Evolutionary conservation across 2,888 invertebrate species (phyloP).

Genomic region (Bombylius discolor): DNA sequence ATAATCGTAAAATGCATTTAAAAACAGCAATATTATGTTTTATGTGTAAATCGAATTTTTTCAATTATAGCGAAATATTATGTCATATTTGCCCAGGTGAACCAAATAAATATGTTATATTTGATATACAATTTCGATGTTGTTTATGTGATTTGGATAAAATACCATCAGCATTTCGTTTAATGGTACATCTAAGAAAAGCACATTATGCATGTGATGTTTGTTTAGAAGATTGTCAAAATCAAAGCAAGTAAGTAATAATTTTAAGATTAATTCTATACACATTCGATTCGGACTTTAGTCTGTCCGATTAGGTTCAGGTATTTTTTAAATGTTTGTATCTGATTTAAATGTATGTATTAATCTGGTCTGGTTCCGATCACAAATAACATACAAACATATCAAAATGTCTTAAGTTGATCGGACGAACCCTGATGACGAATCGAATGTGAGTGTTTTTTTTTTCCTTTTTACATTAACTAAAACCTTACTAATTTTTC

Average conservation of each 20-base stretch:
- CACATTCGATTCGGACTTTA: background rate
- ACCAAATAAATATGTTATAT: conserved; percentile 34
- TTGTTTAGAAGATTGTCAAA: conserved; percentile 67
- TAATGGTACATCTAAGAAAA: conserved; percentile 79
- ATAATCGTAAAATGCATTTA: conserved; percentile 76
- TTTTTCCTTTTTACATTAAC: no score
- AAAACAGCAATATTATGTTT: conserved; percentile 69
- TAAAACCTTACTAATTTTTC: no score
- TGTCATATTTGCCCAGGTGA: conserved; percentile 77
- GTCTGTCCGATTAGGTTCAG: no score
- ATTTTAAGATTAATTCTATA: background rate
- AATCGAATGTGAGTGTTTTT: no score
- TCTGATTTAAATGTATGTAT: no score
- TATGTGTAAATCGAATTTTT: conserved; percentile 79
- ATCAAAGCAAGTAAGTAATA: conserved; percentile 39
- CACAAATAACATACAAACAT: no score
- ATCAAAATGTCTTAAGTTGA: no score
- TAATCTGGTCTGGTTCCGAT: no score
- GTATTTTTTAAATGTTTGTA: no score
- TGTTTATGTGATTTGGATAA: conserved; percentile 65
- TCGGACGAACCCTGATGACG: no score
- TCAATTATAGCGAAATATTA: conserved; percentile 73
- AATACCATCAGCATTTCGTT: conserved; percentile 72
- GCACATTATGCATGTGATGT: conserved; percentile 78
- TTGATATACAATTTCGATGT: conserved; percentile 62